Base-by-base conservation (phyloP, 2,113 vertebrate genomes). In the Ariopsis seemanni region DNA sequence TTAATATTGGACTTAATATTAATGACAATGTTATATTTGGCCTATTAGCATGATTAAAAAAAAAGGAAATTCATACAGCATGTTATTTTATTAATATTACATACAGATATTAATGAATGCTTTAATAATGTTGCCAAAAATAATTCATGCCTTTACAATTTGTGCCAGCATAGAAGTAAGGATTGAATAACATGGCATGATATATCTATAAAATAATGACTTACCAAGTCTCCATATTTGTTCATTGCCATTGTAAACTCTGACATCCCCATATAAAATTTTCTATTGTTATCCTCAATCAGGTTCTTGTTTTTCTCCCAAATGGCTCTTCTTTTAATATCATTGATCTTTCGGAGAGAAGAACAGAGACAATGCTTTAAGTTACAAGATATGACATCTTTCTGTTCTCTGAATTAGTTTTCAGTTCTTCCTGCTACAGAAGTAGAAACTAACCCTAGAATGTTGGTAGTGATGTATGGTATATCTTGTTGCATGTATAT, bases 241-340 rank as follows among this genome's bases (percentile, higher is more conserved):
- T 95, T 96, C 94, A 96, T 95, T 60, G 90, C 83, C 95, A 96
- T 94, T 14, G 89, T 85, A 71, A 94, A 96, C 1, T 83, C 85
- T 88, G 84, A 94, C 82, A 53, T 89, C n/a, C 95, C 95, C 78
- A 86, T 90, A 17, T 88, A 83, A 89, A 91, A 94, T 11, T 92
- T 79, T 1, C 88, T 83, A 75, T 95, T 96, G 84, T 94, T 94
- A 77, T 93, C 84, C 18, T 95, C 93, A 69, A 96, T 96, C 82
- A 88, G 60, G 50, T 22, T 75, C 63, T 89, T 90, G 91, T 96
- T 95, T 11, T 88, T 87, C 90, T 95, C 92, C 95, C 95, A 95
- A 90, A 95, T 94, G 74, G 2, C 57, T 50, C 75, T 92, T 87
- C 95, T 92, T 50, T 94, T 67, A 52, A 42, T 15, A n/a, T 91